Evolutionary conservation across 1,140 invertebrate genomes (phyloP).

Genomic region (Eupeodes corollae): DNA sequence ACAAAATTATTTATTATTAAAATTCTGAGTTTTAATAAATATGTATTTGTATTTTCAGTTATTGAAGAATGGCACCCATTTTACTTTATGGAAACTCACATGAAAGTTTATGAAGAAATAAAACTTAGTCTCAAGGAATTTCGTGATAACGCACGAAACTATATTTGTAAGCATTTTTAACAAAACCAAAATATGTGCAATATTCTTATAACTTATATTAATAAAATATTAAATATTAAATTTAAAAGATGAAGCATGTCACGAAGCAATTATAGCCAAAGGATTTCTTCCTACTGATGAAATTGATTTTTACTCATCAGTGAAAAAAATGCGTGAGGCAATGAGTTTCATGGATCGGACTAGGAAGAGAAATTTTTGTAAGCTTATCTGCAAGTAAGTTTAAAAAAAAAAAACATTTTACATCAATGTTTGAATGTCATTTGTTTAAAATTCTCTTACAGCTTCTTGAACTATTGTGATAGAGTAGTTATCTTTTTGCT

Average conservation of each 20-base stretch:
- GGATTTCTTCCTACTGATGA: constrained; percentile 62
- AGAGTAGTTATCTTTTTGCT: constrained; percentile 26
- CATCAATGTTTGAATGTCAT: background rate
- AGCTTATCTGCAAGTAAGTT: constrained; percentile 51
- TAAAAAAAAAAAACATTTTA: constrained; percentile 1
- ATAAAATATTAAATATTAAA: constrained; percentile 32
- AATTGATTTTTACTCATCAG: constrained; percentile 41
- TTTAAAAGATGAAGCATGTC: constrained; percentile 52
- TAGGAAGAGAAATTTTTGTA: constrained; percentile 63
- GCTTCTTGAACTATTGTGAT: constrained; percentile 23
- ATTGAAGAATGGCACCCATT: constrained; percentile 50
- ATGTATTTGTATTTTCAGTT: constrained; percentile 5
- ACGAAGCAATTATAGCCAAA: constrained; percentile 55
- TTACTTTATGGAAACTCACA: constrained; percentile 55
- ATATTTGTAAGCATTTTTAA: constrained; percentile 18
- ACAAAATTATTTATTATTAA: no score
- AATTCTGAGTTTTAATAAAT: no score
- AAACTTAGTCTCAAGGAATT: constrained; percentile 18
- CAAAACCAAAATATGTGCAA: background rate
- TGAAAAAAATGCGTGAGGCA: constrained; percentile 44
- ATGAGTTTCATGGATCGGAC: constrained; percentile 76
- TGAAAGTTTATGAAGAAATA: constrained; percentile 34
- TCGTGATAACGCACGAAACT: constrained; percentile 15
- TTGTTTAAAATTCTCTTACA: constrained; percentile 3
- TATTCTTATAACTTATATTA: constrained; percentile 1